Conservation (phyloP, 1,140 invertebrate genomes). For the Asobara japonica region DNA sequence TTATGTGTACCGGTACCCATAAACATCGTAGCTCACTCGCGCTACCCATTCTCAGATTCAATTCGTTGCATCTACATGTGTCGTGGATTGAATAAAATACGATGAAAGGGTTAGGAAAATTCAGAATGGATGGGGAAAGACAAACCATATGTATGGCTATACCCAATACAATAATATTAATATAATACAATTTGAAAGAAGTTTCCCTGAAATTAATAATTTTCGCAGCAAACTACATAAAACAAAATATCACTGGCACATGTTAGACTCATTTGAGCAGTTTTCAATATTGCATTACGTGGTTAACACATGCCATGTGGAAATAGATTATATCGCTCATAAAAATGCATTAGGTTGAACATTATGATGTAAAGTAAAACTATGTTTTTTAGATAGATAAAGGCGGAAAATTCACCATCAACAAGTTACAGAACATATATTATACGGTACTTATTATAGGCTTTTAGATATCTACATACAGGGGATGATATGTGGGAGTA, state of each 20-base stretch:
- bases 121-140: neutral
- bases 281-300: too few species aligned
- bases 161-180: neutral
- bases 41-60: constrained; percentile 9
- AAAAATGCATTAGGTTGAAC: neutral
- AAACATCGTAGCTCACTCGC: constrained; percentile 15
- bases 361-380: neutral
- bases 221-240: neutral
- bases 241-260: too few species aligned
- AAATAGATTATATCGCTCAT: neutral
- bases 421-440: neutral
- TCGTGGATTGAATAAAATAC: neutral
- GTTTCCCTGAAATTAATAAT: too few species aligned
- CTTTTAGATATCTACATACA: neutral
- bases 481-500: neutral
- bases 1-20: constrained; percentile 8
- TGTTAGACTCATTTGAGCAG: too few species aligned
- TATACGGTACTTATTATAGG: neutral
- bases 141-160: neutral
- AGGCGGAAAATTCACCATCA: neutral
- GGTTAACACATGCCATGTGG: neutral
- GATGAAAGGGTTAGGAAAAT: neutral
- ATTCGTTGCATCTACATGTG: neutral
- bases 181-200: too few species aligned
- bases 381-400: neutral